Percentiles rank a stretch among this genome's conserved stretches.
Evolutionary conservation across 2,888 invertebrate species (phyloP).

Genomic region (Hololepta plana): DNA sequence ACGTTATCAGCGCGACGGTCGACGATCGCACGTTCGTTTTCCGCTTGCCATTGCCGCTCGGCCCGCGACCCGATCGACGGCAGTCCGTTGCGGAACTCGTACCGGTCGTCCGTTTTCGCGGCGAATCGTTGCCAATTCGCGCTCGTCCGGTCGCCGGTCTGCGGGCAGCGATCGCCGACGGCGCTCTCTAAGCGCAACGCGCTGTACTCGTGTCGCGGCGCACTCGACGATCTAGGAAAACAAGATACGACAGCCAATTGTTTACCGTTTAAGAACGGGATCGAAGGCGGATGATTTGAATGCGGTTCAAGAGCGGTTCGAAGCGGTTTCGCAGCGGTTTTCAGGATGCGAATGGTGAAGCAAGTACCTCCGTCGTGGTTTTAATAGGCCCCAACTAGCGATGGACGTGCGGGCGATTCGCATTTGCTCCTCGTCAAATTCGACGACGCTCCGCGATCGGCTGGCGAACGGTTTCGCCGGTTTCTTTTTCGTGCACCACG

Average conservation of each 20-base stretch:
- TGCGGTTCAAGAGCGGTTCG: too few relatives aligned
- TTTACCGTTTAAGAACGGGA: slow-evolving; percentile 43
- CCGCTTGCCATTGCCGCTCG: slow-evolving; percentile 61
- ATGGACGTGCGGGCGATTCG: too few relatives aligned
- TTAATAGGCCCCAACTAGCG: too few relatives aligned
- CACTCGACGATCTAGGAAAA: slow-evolving; percentile 32
- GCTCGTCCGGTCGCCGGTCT: too few relatives aligned
- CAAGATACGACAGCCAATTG: too few relatives aligned
- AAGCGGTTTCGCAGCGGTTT: too few relatives aligned
- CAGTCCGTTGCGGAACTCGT: slow-evolving; percentile 61
- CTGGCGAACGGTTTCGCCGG: slow-evolving; percentile 37
- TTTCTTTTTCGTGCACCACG: slow-evolving; percentile 37
- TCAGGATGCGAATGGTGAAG: too few relatives aligned
- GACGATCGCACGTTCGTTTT: too few relatives aligned
- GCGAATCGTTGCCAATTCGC: slow-evolving; percentile 46
- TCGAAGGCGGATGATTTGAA: too few relatives aligned
- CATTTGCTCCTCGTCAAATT: slow-evolving; percentile 35
- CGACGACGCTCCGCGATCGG: slow-evolving; percentile 50
- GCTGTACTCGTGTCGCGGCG: slow-evolving; percentile 42
- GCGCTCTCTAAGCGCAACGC: slow-evolving; percentile 39
- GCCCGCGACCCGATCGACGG: slow-evolving; percentile 68
- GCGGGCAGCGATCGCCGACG: slow-evolving; percentile 35
- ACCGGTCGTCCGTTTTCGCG: slow-evolving; percentile 43
- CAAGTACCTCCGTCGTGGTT: too few relatives aligned
- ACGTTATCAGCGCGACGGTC: too few relatives aligned